A percentile compares a stretch with the other conserved stretches of the same genome.
Evolutionary conservation across 2,888 invertebrate species (phyloP).

Genomic region (Morpho achilles): DNA sequence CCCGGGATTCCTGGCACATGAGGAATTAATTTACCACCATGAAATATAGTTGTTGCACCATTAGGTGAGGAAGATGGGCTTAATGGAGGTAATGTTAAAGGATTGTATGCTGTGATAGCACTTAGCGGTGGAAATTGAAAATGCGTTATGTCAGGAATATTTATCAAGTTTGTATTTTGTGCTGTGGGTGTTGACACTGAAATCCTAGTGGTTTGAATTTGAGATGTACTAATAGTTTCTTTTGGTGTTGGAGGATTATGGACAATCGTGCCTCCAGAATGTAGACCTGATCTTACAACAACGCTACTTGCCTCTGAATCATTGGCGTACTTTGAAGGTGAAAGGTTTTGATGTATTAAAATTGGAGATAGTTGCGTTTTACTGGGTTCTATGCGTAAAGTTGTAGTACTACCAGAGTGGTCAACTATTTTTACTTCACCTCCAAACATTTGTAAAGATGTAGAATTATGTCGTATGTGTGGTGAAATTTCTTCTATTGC

Average conservation of each 20-base stretch:
- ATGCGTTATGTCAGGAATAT: slow-evolving; percentile 71
- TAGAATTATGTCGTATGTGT: slow-evolving; percentile 75
- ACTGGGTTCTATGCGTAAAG: slow-evolving; percentile 83
- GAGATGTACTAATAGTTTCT: slow-evolving; percentile 57
- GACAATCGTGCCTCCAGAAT: slow-evolving; percentile 90
- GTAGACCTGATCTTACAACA: slow-evolving; percentile 88
- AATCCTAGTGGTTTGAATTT: slow-evolving; percentile 77
- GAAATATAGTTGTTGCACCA: slow-evolving; percentile 81
- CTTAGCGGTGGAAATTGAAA: slow-evolving; percentile 84
- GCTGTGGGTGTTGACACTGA: slow-evolving; percentile 67
- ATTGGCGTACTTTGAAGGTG: slow-evolving; percentile 61
- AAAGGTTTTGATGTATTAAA: slow-evolving; percentile 67
- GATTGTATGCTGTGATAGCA: slow-evolving; percentile 84
- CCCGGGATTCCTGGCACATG: slow-evolving; percentile 94
- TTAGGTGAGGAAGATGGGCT: slow-evolving; percentile 70
- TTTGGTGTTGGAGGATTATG: slow-evolving; percentile 79
- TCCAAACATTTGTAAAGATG: slow-evolving; percentile 84
- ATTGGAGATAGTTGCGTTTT: slow-evolving; percentile 79
- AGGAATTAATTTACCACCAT: slow-evolving; percentile 87
- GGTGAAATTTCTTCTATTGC: slow-evolving; percentile 80
- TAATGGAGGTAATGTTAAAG: slow-evolving; percentile 81
- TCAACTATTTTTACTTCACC: slow-evolving; percentile 88
- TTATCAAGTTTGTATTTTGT: slow-evolving; percentile 72
- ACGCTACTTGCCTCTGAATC: slow-evolving; percentile 81
- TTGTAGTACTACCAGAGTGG: slow-evolving; percentile 83